Evolutionary conservation across 2,113 vertebrate species (phyloP).

Genomic region (Scophthalmus maximus): DNA sequence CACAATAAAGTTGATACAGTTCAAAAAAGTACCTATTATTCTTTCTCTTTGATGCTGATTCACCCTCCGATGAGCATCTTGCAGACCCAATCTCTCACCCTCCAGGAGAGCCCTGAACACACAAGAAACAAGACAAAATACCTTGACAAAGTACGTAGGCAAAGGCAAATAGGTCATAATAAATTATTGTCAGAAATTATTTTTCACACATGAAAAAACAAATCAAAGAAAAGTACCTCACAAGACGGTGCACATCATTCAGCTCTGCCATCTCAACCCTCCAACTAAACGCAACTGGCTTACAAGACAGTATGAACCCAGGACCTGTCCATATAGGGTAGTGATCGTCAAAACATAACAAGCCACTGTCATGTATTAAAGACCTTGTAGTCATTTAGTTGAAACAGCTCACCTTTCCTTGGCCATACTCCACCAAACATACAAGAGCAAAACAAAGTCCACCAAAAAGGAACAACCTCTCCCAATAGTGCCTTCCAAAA

Average conservation of each 20-base stretch:
- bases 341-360: conserved; percentile 41
- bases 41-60: conserved; percentile 78
- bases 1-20: neutral
- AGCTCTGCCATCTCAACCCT: conserved; percentile 72
- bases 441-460: conserved; percentile 36
- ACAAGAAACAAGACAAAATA: conserved; percentile 29
- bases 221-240: conserved; percentile 66
- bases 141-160: neutral
- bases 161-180: neutral
- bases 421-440: conserved; percentile 42
- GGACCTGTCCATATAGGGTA: conserved; percentile 59
- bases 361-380: conserved; percentile 15
- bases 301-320: conserved; percentile 39
- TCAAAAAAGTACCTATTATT: conserved; percentile 67
- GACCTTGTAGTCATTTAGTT: conserved; percentile 15
- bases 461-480: conserved; percentile 60
- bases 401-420: conserved; percentile 49
- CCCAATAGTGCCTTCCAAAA: conserved; percentile 58
- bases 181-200: neutral
- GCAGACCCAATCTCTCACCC: conserved; percentile 85
- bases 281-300: conserved; percentile 57
- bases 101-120: conserved; percentile 90
- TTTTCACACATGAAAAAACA: neutral
- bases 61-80: conserved; percentile 82
- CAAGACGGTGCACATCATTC: conserved; percentile 56